Percentiles rank a stretch among this genome's conserved stretches.
These are phyloP conservation scores for Marisa cornuarietis DNA, from an alignment of 1,140 invertebrate species.

Conservation along the genomic window DNA sequence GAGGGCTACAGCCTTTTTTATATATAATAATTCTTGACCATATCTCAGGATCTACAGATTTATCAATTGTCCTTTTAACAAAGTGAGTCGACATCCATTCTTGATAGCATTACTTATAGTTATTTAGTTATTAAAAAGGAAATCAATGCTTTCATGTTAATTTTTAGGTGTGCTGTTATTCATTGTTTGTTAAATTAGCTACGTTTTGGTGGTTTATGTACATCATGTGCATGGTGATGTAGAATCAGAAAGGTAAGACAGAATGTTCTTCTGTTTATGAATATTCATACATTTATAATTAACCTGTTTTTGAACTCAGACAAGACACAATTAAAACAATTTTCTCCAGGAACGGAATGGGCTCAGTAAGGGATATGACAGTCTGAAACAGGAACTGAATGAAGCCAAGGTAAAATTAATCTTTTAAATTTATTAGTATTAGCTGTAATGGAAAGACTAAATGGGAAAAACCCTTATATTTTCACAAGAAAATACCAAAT, in stretches of 20 bases:
- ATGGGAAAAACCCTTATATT: no score
- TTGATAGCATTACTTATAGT: no score
- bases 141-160: no score
- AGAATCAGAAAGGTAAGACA: background rate
- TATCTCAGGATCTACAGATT: no score
- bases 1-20: background rate
- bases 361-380: conserved; percentile 19
- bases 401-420: conserved; percentile 10
- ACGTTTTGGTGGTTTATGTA: background rate
- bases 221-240: background rate
- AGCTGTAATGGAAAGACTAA: no score
- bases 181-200: background rate
- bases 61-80: no score
- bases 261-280: background rate
- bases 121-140: no score
- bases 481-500: no score
- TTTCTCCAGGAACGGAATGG: conserved; percentile 13
- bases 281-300: background rate
- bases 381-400: conserved; percentile 10
- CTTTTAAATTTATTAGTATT: conserved; percentile 7
- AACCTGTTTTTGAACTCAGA: no score
- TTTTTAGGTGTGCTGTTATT: no score
- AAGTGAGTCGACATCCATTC: no score
- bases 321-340: no score
- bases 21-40: background rate